Evolutionary conservation across 1,140 invertebrate species (phyloP), one percentile per base, ranked within the genome.

Genomic region (Drosophila nebulosa): DNA sequence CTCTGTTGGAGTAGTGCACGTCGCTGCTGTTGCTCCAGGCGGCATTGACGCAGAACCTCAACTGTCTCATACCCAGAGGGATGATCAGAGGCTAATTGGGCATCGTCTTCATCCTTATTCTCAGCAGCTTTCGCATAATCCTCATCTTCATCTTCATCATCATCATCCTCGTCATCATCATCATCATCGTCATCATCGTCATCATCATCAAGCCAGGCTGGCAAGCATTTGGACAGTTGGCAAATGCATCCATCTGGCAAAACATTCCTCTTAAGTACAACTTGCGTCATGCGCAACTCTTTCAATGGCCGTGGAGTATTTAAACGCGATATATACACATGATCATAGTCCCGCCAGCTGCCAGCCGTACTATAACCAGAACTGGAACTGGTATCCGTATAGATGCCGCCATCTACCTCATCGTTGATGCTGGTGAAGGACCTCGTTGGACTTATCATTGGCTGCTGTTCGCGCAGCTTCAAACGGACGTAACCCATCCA

Each of bases 11-110:
- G 71, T 24, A 70, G 36, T 2, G 66, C 51, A 42, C 92, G 92
- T 4, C 80, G 92, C 64, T 78, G 93, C 12, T 92, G 83, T 92
- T 91, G 69, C 91, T 88, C 91, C 65, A 81, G 80, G 91, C 55
- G 71, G 32, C 79, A 89, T 90, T 75, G 79, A 85, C 71, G 66
- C 77, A 92, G 62, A 2, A 76, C 64, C 58, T 90, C 71, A n/a
- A 90, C 69, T 6, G 79, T 74, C 36, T 80, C 69, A 69, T 74
- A 85, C 64, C 81, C 83, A 3, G 55, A 50, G 0, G 90, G 90
- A 4, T 89, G 91, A 50, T 92, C 90, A 10, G 16, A 10, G 3
- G 35, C n/a, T 4, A 36, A 36, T 3, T n/a, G 35, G 3, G 7
- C 16, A 46, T 1, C 18, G 10, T 3, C 39, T 10, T 46, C 7